Conservation (phyloP, 2,888 invertebrate species). For the Limnephilus auricula region DNA sequence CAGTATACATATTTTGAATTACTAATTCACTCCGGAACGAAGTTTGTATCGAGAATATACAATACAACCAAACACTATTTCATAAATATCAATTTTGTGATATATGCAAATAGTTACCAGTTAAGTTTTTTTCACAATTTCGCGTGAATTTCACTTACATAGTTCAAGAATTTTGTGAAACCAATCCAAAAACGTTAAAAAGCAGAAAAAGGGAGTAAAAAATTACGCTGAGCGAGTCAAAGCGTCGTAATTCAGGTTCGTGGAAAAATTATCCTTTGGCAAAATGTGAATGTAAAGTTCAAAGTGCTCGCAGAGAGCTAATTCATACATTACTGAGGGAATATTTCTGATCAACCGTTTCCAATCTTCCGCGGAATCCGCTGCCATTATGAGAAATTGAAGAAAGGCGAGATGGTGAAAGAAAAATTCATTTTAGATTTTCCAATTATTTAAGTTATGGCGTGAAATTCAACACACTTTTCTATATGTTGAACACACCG, state of each 20-base stretch:
- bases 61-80: no score
- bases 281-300: slow-evolving; percentile 55
- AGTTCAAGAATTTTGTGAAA: background rate
- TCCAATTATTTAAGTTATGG: no score
- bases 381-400: background rate
- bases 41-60: no score
- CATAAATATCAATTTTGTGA: no score
- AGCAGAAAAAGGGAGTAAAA: background rate
- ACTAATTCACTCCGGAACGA: no score
- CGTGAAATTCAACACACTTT: no score
- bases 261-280: slow-evolving; percentile 46
- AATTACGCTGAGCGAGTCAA: slow-evolving; percentile 40
- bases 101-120: no score
- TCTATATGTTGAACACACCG: no score
- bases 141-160: background rate
- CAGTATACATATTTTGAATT: no score
- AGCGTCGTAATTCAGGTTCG: background rate
- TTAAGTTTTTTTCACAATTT: background rate
- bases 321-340: slow-evolving; percentile 52
- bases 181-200: background rate
- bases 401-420: background rate
- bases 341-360: slow-evolving; percentile 46
- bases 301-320: slow-evolving; percentile 55
- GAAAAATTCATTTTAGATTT: background rate
- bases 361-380: background rate